Percentiles rank a stretch among this genome's conserved stretches.
Evolutionary conservation across 2,113 vertebrate species (phyloP).

Genomic region (Myotis davidii): DNA sequence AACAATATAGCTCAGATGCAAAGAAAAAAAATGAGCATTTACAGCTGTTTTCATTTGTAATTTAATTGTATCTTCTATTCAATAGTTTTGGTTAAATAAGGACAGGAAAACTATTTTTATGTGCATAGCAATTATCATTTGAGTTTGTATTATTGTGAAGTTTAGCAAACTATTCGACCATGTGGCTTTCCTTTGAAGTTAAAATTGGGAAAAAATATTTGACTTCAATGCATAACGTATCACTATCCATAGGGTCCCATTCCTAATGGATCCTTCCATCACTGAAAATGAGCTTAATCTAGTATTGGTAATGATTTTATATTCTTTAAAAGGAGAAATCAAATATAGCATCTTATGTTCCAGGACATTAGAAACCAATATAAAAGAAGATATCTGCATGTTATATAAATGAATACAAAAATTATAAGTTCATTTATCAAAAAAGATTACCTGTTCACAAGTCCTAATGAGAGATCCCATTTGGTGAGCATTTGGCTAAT

Average conservation of each 20-base stretch:
- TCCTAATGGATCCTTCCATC: background rate
- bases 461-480: slow-evolving; percentile 76
- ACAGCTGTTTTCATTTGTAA: slow-evolving; percentile 57
- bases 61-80: slow-evolving; percentile 45
- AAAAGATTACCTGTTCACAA: slow-evolving; percentile 75
- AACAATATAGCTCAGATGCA: slow-evolving; percentile 12
- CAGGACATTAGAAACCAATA: slow-evolving; percentile 76
- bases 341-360: slow-evolving; percentile 46
- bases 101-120: slow-evolving; percentile 5
- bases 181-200: background rate
- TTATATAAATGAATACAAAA: slow-evolving; percentile 68
- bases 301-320: slow-evolving; percentile 61
- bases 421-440: slow-evolving; percentile 77
- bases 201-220: background rate
- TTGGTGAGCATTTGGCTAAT: slow-evolving; percentile 77
- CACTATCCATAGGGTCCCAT: background rate
- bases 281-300: slow-evolving; percentile 61
- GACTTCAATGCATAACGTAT: background rate
- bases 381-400: slow-evolving; percentile 61
- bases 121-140: slow-evolving; percentile 2
- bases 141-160: background rate
- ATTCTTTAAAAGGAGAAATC: slow-evolving; percentile 52
- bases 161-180: slow-evolving; percentile 19
- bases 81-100: slow-evolving; percentile 53
- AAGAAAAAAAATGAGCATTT: background rate